These are phyloP conservation scores for Tenebrio molitor DNA, from an alignment of 1,140 invertebrate genomes.

Conservation along the genomic window DNA sequence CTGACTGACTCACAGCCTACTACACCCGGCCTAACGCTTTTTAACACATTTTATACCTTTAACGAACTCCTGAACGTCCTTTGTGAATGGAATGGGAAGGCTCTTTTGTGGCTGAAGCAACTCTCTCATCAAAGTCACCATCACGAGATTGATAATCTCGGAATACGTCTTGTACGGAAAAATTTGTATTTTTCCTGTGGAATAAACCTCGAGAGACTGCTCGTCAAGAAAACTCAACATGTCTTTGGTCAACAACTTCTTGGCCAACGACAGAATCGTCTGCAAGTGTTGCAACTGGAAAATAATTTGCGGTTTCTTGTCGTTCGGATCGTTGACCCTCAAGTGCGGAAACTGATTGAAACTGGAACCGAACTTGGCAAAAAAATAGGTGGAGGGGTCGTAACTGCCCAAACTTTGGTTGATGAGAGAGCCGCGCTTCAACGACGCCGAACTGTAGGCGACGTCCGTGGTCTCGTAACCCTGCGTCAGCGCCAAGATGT, in stretches of 20 bases:
- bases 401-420: constrained; percentile 79
- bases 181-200: constrained; percentile 72
- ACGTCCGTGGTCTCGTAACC: constrained; percentile 56
- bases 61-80: constrained; percentile 94
- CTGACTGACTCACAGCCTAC: too few relatives aligned
- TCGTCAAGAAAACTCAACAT: constrained; percentile 86
- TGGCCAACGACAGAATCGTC: constrained; percentile 84
- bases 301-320: constrained; percentile 73
- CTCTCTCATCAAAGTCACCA: constrained; percentile 93
- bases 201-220: constrained; percentile 82
- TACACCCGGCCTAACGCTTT: too few relatives aligned
- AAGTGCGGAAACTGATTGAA: constrained; percentile 91
- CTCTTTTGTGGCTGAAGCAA: constrained; percentile 91
- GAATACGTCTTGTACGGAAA: constrained; percentile 94
- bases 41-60: constrained; percentile 67
- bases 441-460: constrained; percentile 54
- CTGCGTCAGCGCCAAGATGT: constrained; percentile 67
- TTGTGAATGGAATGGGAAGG: constrained; percentile 89
- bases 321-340: constrained; percentile 71
- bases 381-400: constrained; percentile 89
- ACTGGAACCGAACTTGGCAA: constrained; percentile 92
- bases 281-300: constrained; percentile 84
- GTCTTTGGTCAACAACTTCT: constrained; percentile 91
- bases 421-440: constrained; percentile 69
- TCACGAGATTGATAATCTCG: constrained; percentile 93